Evolutionary conservation across 1,140 invertebrate species (phyloP).

Genomic region (Neoseiulus cucumeris): DNA sequence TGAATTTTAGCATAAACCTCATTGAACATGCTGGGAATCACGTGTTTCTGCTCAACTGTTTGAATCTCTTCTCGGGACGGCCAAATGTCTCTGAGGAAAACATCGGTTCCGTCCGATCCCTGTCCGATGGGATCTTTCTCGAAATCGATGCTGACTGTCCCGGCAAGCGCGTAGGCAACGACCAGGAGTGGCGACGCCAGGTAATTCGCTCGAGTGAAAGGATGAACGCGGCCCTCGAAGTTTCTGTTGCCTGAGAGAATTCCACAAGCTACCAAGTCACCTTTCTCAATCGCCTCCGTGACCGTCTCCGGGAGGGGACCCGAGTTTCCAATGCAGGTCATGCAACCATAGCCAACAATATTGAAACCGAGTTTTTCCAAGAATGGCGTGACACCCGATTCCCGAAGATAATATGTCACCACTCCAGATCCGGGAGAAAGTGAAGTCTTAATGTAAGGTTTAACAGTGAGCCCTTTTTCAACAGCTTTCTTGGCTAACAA

Average conservation of each 20-base stretch:
- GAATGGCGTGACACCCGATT: conserved; percentile 65
- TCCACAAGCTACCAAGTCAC: conserved; percentile 77
- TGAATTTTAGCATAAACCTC: conserved; percentile 81
- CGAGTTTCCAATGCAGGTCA: conserved; percentile 97
- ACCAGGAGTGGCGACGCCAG: conserved; percentile 82
- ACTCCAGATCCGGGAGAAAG: conserved; percentile 91
- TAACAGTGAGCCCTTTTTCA: conserved; percentile 61
- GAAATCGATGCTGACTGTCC: conserved; percentile 83
- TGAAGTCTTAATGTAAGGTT: conserved; percentile 87
- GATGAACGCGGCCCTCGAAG: conserved; percentile 92
- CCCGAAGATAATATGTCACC: conserved; percentile 82
- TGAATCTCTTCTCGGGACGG: conserved; percentile 67
- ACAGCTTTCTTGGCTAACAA: conserved; percentile 85
- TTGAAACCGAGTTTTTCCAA: conserved; percentile 75
- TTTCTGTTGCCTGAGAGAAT: conserved; percentile 91
- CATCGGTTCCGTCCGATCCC: conserved; percentile 42
- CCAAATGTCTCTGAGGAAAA: conserved; percentile 86
- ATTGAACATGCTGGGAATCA: conserved; percentile 93
- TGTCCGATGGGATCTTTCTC: conserved; percentile 60
- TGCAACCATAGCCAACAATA: conserved; percentile 87
- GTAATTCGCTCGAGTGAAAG: conserved; percentile 86
- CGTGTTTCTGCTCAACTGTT: conserved; percentile 60
- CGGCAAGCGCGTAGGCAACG: conserved; percentile 88
- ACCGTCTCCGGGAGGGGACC: conserved; percentile 79
- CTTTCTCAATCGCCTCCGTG: conserved; percentile 79